phyloP scores from a whole-genome alignment of 2,797 vertebrate species.

The Mormyrus hasselquistii region DNA sequence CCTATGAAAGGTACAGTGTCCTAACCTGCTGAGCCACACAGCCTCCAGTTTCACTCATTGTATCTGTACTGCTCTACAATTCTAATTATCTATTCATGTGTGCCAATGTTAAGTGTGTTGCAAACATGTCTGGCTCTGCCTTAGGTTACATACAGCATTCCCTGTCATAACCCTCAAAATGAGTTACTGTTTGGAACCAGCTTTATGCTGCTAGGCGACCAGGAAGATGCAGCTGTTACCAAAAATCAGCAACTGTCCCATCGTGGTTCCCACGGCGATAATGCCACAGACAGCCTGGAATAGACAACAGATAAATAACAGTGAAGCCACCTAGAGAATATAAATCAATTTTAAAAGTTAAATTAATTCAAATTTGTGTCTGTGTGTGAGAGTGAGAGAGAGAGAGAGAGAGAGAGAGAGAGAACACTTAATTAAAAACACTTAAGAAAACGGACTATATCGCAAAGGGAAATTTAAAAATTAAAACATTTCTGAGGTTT shows the following conservation, averaged over 20 bases:
- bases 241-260: constrained; percentile 25
- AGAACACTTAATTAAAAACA: neutral
- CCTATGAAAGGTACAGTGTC: neutral
- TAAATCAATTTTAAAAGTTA: neutral
- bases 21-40: neutral
- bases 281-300: constrained; percentile 28
- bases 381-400: too few relatives aligned
- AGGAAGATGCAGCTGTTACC: constrained; percentile 10
- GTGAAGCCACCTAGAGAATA: neutral
- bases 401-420: too few relatives aligned
- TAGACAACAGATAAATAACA: neutral
- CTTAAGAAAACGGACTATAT: neutral
- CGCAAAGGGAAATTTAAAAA: neutral
- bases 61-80: neutral
- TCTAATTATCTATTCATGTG: neutral
- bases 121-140: neutral
- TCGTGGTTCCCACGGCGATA: constrained; percentile 26
- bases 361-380: neutral
- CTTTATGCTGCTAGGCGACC: neutral
- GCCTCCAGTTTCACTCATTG: neutral
- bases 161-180: neutral
- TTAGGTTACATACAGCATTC: neutral
- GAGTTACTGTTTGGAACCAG: neutral
- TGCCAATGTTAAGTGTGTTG: neutral
- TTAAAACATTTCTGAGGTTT: neutral